Evolutionary conservation across 35 echinoderm and acorn worm genomes (phyloP).

Genomic region (Eucidaris tribuloides): DNA sequence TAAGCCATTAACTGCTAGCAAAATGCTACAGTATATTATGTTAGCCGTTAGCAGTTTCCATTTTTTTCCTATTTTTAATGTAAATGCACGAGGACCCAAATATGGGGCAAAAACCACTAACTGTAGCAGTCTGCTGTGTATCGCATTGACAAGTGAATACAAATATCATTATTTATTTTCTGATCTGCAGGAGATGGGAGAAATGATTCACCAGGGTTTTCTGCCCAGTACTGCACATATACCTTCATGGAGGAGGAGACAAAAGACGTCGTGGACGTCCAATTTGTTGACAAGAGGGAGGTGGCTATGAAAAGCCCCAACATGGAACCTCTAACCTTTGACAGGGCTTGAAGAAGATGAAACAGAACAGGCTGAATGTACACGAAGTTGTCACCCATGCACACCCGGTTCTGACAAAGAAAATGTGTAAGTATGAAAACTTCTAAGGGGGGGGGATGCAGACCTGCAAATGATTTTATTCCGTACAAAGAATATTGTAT

Average conservation of each 20-base stretch:
- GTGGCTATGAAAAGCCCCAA: neutral
- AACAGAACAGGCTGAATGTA: neutral
- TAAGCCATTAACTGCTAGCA: too few relatives aligned
- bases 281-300: conserved; percentile 43
- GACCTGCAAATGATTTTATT: neutral
- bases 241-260: conserved; percentile 32
- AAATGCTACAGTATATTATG: too few relatives aligned
- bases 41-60: too few relatives aligned
- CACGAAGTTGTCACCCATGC: conserved; percentile 53
- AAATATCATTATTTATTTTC: too few relatives aligned
- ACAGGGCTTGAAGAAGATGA: neutral
- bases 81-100: too few relatives aligned
- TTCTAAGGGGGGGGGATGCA: too few relatives aligned
- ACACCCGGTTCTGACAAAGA: conserved; percentile 16
- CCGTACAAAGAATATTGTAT: too few relatives aligned
- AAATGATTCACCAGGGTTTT: conserved; percentile 49
- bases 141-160: too few relatives aligned
- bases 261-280: conserved; percentile 6
- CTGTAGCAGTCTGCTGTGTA: too few relatives aligned
- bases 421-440: conserved; percentile 31
- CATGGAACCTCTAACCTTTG: conserved; percentile 40
- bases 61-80: too few relatives aligned
- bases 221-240: conserved; percentile 63
- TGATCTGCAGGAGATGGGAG: conserved; percentile 54
- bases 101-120: too few relatives aligned